phyloP scores from a whole-genome alignment of 2,113 vertebrate species.

The Pluvianellus socialis region DNA sequence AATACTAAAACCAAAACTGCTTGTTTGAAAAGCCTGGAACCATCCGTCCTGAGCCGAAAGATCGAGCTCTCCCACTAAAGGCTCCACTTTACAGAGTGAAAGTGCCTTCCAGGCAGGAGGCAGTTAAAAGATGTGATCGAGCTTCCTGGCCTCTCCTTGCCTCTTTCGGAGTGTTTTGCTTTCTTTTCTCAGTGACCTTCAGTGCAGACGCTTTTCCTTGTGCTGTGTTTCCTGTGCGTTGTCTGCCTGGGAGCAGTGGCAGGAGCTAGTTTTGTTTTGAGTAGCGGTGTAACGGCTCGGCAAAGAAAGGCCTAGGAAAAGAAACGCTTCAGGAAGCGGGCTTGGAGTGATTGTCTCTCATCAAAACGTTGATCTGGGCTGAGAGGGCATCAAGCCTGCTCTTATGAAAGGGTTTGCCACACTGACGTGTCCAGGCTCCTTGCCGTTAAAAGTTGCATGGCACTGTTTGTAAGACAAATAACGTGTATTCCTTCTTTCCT shows the following conservation, averaged over 20 bases:
- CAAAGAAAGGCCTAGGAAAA: background rate
- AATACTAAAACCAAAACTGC: background rate
- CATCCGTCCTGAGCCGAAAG: background rate
- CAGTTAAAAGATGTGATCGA: rapidly evolving
- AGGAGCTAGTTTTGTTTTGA: rapidly evolving
- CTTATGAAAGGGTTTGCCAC: background rate
- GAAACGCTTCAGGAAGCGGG: background rate
- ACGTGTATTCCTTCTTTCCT: background rate
- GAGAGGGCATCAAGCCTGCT: background rate
- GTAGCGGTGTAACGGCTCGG: rapidly evolving
- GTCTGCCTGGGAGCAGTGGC: background rate
- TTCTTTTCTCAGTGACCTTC: background rate
- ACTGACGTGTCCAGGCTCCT: background rate
- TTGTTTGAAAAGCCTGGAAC: background rate
- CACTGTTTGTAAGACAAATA: background rate
- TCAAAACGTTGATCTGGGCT: background rate
- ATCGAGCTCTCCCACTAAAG: rapidly evolving
- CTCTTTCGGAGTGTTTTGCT: background rate
- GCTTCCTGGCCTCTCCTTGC: background rate
- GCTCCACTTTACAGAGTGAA: background rate
- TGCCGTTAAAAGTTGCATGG: background rate
- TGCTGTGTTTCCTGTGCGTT: background rate
- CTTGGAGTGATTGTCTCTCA: background rate
- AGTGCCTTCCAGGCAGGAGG: background rate
- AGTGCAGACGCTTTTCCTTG: rapidly evolving